Percentiles rank a stretch among this genome's conserved stretches.
Conservation (phyloP, 2,113 vertebrate genomes). For the Calypte anna region DNA sequence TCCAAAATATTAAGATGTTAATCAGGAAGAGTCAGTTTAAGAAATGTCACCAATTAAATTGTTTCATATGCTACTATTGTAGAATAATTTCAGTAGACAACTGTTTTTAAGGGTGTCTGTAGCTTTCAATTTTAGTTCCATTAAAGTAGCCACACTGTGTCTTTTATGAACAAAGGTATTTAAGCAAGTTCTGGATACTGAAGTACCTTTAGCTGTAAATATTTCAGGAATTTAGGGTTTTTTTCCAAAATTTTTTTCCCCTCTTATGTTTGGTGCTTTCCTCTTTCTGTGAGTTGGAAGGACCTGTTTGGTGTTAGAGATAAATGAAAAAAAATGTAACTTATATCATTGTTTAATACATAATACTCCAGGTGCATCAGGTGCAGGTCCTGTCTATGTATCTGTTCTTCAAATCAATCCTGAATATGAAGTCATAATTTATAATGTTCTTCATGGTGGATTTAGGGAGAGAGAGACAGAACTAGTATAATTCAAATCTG, state of each 20-base stretch:
- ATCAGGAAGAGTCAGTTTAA: background rate
- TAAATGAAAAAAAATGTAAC: background rate
- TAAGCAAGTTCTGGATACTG: background rate
- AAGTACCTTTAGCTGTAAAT: background rate
- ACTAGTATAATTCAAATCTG: background rate
- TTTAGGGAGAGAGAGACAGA: background rate
- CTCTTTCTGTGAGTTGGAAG: background rate
- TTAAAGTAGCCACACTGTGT: background rate
- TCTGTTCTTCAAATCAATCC: background rate
- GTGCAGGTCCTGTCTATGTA: background rate
- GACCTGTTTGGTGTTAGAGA: background rate
- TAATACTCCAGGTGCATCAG: background rate
- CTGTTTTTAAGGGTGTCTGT: background rate
- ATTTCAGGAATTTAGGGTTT: background rate
- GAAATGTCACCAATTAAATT: background rate
- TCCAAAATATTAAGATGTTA: background rate
- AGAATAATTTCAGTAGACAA: background rate
- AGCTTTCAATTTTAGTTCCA: background rate
- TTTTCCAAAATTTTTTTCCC: background rate
- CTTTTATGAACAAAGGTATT: background rate
- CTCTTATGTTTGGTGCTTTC: no score
- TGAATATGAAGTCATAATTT: background rate
- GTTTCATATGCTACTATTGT: background rate
- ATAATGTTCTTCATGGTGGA: background rate
- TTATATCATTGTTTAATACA: rapidly evolving